Conservation (phyloP, 2,797 vertebrate genomes). For the Rhincodon typus region DNA sequence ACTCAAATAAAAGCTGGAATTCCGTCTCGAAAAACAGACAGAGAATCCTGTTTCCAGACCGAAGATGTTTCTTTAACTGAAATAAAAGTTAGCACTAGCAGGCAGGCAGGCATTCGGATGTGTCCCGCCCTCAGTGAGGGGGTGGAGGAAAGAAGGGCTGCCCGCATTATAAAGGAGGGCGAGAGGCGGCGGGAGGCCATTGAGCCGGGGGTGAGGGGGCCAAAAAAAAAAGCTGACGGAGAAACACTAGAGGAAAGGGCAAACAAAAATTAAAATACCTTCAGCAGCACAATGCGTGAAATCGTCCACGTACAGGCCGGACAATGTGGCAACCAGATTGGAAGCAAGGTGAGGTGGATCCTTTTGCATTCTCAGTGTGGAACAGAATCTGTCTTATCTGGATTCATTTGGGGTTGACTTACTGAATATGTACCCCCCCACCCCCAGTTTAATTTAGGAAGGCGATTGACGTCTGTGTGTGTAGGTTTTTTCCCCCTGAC, state of each 20-base stretch:
- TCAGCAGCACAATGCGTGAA: slow-evolving; percentile 68
- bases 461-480: not conserved
- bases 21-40: not conserved
- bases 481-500: too few relatives aligned
- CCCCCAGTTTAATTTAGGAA: not conserved
- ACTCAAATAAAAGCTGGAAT: not conserved
- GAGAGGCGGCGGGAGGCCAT: not conserved
- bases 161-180: slow-evolving; percentile 4
- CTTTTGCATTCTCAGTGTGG: not conserved
- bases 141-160: too few relatives aligned
- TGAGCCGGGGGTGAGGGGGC: not conserved
- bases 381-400: too few relatives aligned
- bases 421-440: too few relatives aligned
- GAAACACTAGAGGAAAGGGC: not conserved
- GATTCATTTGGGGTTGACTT: too few relatives aligned
- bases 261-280: too few relatives aligned
- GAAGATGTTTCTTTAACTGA: not conserved
- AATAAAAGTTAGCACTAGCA: not conserved
- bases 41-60: not conserved
- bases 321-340: slow-evolving; percentile 89
- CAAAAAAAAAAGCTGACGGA: too few relatives aligned
- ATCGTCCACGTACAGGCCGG: slow-evolving; percentile 89
- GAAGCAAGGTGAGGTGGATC: slow-evolving; percentile 69
- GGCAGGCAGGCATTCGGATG: too few relatives aligned
- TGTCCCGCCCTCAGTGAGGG: too few relatives aligned